Percentiles rank a stretch among this genome's conserved stretches.
Evolutionary conservation across 2,797 vertebrate species (phyloP).

Genomic region (Microtus californicus): DNA sequence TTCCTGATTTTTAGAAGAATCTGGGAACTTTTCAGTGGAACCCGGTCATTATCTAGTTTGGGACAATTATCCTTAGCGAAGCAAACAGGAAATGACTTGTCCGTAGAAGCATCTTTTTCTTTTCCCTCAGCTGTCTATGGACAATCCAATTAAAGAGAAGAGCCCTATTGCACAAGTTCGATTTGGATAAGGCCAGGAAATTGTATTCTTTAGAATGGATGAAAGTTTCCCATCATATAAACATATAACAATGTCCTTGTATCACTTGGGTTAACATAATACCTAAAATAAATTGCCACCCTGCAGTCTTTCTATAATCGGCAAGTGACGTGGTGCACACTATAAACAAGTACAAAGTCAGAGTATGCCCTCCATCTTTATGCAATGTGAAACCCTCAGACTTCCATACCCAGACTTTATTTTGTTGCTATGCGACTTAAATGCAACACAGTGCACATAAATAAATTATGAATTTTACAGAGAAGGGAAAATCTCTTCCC

Average conservation of each 20-base stretch:
- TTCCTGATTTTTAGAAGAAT: slow-evolving; percentile 25
- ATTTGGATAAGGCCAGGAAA: slow-evolving; percentile 83
- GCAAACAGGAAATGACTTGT: slow-evolving; percentile 68
- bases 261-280: slow-evolving; percentile 85
- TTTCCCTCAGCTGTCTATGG: slow-evolving; percentile 43
- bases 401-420: slow-evolving; percentile 86
- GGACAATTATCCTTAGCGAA: slow-evolving; percentile 64
- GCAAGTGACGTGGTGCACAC: slow-evolving; percentile 83
- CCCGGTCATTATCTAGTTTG: slow-evolving; percentile 41
- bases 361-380: slow-evolving; percentile 78
- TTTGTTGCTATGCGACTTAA: slow-evolving; percentile 86
- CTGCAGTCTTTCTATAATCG: slow-evolving; percentile 83
- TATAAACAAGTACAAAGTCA: slow-evolving; percentile 84
- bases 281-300: slow-evolving; percentile 86
- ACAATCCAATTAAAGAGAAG: slow-evolving; percentile 59
- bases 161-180: slow-evolving; percentile 75
- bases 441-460: slow-evolving; percentile 83
- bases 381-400: slow-evolving; percentile 83
- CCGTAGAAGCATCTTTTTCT: slow-evolving; percentile 41
- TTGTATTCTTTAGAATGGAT: slow-evolving; percentile 84
- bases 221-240: slow-evolving; percentile 83
- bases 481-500: slow-evolving; percentile 72
- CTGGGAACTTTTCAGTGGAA: slow-evolving; percentile 45
- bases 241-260: slow-evolving; percentile 82
- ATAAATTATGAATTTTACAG: slow-evolving; percentile 86